These are phyloP conservation scores for Colossoma macropomum DNA, from an alignment of 2,113 vertebrate species.

Conservation along the genomic window DNA sequence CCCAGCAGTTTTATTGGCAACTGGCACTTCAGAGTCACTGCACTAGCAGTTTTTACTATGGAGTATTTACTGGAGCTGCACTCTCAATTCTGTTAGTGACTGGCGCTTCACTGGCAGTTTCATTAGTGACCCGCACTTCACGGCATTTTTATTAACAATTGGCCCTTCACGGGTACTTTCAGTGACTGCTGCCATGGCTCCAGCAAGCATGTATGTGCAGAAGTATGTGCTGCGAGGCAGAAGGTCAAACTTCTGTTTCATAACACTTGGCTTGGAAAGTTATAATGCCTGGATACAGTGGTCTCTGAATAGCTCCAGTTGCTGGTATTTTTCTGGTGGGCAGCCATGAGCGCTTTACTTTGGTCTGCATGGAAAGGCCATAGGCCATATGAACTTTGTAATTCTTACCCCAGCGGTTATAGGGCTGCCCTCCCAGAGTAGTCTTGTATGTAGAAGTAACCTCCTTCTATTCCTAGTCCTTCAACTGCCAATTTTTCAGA, in stretches of 20 bases:
- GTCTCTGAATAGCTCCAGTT: slow-evolving; percentile 31
- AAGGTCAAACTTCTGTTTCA: slow-evolving; percentile 43
- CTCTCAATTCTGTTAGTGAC: no score
- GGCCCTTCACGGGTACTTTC: no score
- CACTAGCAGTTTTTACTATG: no score
- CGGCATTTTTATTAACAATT: no score
- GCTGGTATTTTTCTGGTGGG: slow-evolving; percentile 26
- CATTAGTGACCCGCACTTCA: no score
- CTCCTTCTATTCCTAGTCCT: slow-evolving; percentile 49
- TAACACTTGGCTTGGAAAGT: slow-evolving; percentile 16
- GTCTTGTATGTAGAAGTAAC: slow-evolving; percentile 40
- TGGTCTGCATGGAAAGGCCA: slow-evolving; percentile 51
- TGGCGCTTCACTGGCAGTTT: no score
- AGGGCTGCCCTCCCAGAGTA: slow-evolving; percentile 51
- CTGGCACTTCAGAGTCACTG: no score
- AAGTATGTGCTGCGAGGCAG: no score
- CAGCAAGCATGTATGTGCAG: no score
- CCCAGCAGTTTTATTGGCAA: no score
- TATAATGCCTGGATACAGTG: not conserved
- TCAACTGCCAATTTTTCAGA: slow-evolving; percentile 32
- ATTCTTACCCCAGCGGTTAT: slow-evolving; percentile 50
- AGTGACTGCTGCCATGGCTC: no score
- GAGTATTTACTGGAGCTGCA: no score
- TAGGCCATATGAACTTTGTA: slow-evolving; percentile 58
- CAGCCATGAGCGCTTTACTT: slow-evolving; percentile 42